A percentile compares a stretch with the other conserved stretches of the same genome.
These are phyloP conservation scores for Novumbra hubbsi DNA, from an alignment of 2,797 vertebrate genomes.

Conservation along the genomic window DNA sequence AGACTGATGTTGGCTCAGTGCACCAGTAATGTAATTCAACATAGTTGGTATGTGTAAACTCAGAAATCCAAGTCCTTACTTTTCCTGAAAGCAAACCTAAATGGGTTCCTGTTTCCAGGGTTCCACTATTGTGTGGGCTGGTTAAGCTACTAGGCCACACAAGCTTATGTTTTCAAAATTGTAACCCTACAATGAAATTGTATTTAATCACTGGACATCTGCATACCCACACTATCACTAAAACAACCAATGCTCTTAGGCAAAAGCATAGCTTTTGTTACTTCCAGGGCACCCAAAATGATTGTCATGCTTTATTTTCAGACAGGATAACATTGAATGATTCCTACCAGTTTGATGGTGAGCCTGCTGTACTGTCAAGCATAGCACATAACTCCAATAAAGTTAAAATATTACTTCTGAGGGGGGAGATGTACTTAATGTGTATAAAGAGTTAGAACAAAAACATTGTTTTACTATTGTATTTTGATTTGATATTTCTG, in stretches of 20 bases:
- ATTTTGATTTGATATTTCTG: slow-evolving; percentile 34
- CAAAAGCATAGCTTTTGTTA: slow-evolving; percentile 66
- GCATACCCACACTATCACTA: slow-evolving; percentile 52
- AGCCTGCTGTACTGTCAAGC: slow-evolving; percentile 29
- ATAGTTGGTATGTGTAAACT: slow-evolving; percentile 52
- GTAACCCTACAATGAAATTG: slow-evolving; percentile 53
- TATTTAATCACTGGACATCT: slow-evolving; percentile 50
- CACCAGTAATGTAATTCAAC: slow-evolving; percentile 53
- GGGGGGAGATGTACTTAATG: not conserved
- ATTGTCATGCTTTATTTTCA: slow-evolving; percentile 37
- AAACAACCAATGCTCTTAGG: slow-evolving; percentile 70
- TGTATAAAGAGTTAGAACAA: slow-evolving; percentile 18
- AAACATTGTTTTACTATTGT: slow-evolving; percentile 31
- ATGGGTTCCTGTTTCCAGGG: not conserved
- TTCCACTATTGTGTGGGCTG: slow-evolving; percentile 67
- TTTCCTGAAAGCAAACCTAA: slow-evolving; percentile 46
- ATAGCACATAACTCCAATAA: slow-evolving; percentile 1
- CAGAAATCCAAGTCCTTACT: slow-evolving; percentile 38
- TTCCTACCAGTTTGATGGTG: slow-evolving; percentile 38
- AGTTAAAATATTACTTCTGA: not conserved
- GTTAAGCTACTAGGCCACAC: slow-evolving; percentile 10
- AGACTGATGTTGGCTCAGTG: slow-evolving; percentile 49
- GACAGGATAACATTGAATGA: slow-evolving; percentile 35
- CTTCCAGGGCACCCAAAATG: slow-evolving; percentile 50
- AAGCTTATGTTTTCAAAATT: slow-evolving; percentile 48